These are phyloP conservation scores for Ctenochaetus hawaiiensis DNA, from an alignment of 2,797 vertebrate species.

Conservation along the genomic window DNA sequence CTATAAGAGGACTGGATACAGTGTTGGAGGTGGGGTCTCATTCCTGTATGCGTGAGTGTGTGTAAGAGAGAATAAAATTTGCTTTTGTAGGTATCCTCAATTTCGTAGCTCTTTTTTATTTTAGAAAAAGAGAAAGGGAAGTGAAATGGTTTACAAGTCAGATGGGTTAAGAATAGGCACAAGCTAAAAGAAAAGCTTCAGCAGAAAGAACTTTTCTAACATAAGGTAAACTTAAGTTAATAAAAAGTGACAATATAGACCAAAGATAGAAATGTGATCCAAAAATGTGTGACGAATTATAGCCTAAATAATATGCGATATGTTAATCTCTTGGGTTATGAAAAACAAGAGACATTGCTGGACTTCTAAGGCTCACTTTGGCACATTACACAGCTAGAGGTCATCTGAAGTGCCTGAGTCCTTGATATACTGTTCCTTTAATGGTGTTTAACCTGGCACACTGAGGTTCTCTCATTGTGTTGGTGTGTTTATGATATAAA, in stretches of 20 bases:
- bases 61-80: too few relatives aligned
- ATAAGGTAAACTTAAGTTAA: too few relatives aligned
- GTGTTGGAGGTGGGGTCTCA: too few relatives aligned
- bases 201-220: too few relatives aligned
- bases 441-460: slow-evolving; percentile 50
- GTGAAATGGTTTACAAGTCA: too few relatives aligned
- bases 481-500: slow-evolving; percentile 28
- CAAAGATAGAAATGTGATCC: background rate
- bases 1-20: too few relatives aligned
- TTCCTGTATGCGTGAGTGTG: too few relatives aligned
- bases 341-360: slow-evolving; percentile 24
- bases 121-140: too few relatives aligned
- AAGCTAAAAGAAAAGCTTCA: too few relatives aligned
- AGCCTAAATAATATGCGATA: background rate
- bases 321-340: slow-evolving; percentile 1
- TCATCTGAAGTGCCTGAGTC: slow-evolving; percentile 42
- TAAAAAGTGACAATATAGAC: background rate
- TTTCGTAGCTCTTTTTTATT: too few relatives aligned
- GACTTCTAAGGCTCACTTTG: slow-evolving; percentile 54
- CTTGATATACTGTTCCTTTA: slow-evolving; percentile 42
- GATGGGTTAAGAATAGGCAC: too few relatives aligned
- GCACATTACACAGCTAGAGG: slow-evolving; percentile 38
- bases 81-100: too few relatives aligned
- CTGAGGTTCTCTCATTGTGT: slow-evolving; percentile 44
- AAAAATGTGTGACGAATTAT: background rate